Conservation (phyloP, 2,113 vertebrate species). For the Nothocercus julius region DNA sequence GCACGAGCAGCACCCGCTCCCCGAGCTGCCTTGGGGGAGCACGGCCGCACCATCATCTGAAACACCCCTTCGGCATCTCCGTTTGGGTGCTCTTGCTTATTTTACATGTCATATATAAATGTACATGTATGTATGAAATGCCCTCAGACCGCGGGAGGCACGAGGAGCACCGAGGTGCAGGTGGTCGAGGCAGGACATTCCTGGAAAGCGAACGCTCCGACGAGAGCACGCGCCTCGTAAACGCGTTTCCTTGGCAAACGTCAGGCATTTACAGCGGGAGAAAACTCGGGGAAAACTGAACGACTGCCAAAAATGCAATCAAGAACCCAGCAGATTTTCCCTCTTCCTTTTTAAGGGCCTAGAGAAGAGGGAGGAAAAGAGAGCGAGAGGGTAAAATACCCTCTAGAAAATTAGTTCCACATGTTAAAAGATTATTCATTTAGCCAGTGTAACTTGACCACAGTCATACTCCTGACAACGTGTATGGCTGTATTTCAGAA, state of each 20-base stretch:
- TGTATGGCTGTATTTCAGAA: constrained; percentile 41
- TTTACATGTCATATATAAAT: not conserved
- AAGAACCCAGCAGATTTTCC: constrained; percentile 39
- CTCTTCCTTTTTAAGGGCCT: constrained; percentile 31
- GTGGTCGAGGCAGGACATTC: rapidly evolving
- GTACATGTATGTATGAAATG: too few relatives aligned
- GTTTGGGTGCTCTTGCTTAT: not conserved
- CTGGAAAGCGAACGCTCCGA: not conserved
- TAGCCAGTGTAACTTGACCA: constrained; percentile 67
- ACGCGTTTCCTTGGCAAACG: not conserved
- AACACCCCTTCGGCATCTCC: not conserved
- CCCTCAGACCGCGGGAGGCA: too few relatives aligned
- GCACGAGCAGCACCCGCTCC: not conserved
- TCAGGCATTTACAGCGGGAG: not conserved
- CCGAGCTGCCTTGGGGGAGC: not conserved
- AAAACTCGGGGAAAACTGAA: constrained; percentile 27
- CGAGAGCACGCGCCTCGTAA: not conserved
- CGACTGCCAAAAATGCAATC: constrained; percentile 65
- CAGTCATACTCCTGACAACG: constrained; percentile 68
- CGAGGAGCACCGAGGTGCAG: not conserved
- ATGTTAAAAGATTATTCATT: constrained; percentile 70
- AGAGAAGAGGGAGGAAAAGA: not conserved
- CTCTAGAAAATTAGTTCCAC: constrained; percentile 76
- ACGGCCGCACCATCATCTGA: not conserved
- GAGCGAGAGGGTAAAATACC: constrained; percentile 33